Conservation (phyloP, 2,888 invertebrate species). For the Acronicta alni region DNA sequence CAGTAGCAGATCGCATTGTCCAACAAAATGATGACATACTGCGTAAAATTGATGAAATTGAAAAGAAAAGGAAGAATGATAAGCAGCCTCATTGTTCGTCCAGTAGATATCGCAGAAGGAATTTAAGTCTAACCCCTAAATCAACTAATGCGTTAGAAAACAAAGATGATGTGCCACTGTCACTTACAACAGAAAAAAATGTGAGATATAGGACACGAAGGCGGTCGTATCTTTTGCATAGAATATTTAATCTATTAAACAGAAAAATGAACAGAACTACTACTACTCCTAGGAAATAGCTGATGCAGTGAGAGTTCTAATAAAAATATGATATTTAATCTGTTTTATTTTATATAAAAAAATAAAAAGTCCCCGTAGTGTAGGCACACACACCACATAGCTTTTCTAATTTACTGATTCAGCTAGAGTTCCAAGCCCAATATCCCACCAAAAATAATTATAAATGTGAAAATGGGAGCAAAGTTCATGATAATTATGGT, state of each 20-base stretch:
- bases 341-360: not conserved
- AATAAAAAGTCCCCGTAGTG: too few relatives aligned
- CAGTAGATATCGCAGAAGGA: constrained; percentile 62
- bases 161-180: constrained; percentile 50
- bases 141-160: constrained; percentile 41
- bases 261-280: constrained; percentile 61
- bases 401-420: too few relatives aligned
- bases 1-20: constrained; percentile 66
- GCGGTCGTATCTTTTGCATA: constrained; percentile 67
- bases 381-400: too few relatives aligned
- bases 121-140: constrained; percentile 56
- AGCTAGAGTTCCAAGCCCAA: too few relatives aligned
- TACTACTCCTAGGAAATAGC: constrained; percentile 43
- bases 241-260: constrained; percentile 71
- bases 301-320: constrained; percentile 19
- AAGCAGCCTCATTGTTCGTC: constrained; percentile 36
- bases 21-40: constrained; percentile 76
- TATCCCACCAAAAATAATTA: too few relatives aligned
- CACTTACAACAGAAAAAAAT: constrained; percentile 60
- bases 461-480: too few relatives aligned
- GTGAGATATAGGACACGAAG: constrained; percentile 65
- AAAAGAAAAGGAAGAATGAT: constrained; percentile 55
- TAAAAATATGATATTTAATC: constrained; percentile 8
- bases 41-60: constrained; percentile 65
- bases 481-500: too few relatives aligned